Base-by-base conservation (phyloP, 2,113 vertebrate genomes). In the Poeciliopsis prolifica region DNA sequence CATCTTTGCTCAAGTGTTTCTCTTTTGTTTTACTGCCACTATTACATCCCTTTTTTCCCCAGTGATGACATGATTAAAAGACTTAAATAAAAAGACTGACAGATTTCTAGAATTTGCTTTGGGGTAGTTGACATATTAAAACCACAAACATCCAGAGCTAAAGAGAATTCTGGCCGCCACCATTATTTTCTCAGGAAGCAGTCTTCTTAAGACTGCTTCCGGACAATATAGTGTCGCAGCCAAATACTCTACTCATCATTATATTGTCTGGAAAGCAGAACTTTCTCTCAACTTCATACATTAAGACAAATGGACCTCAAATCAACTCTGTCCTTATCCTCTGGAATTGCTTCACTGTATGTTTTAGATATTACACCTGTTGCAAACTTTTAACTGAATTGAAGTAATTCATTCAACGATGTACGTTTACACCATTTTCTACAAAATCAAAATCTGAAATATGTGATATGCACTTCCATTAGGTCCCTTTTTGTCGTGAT, bases 131-230 rank as follows among this genome's bases (percentile, higher is more conserved):
- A 11, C 12, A 13, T 24, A 31, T 31, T 51, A 31, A 35, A 61
- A 40, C 15, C 13, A n/a, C 30, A 40, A 73, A 5, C 72, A 64
- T 61, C 31, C 42, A 54, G 44, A 40, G 29, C 26, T 35, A 70
- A 8, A 8, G 44, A 69, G 26, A 72, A 19, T 67, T 12, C 65
- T 75, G 72, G 62, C 60, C 61, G 67, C 54, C 60, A 81, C 26
- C 58, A 64, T 51, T n/a, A 31, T 48, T 73, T 79, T 60, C 44
- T 15, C 37, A 61, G 60, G 44, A 60, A 71, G 35, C 12, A 61
- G 33, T 80, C 70, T 67, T 22, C n/a, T 64, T 31, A 70, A 30
- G 78, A n/a, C n/a, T n/a, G n/a, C n/a, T n/a, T n/a, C n/a, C 28
- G 33, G 19, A 28, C 14, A 61, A 22, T 26, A n/a, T n/a, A 51